These are phyloP conservation scores for Lampropteryx suffumata DNA, from an alignment of 2,888 invertebrate genomes.

Conservation along the genomic window DNA sequence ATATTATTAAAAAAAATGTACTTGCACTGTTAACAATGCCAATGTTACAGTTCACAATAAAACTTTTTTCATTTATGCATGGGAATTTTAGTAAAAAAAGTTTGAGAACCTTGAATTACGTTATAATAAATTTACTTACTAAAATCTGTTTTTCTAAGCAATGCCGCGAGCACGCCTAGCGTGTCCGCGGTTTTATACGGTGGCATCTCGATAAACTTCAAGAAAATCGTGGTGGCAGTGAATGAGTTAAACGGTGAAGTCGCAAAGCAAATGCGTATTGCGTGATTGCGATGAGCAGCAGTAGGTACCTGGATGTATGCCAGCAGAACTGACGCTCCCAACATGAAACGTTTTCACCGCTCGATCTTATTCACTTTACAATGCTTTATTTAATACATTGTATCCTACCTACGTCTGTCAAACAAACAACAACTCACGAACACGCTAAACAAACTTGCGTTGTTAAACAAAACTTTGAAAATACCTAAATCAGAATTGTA, in stretches of 20 bases:
- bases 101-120: no score
- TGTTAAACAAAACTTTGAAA: not conserved
- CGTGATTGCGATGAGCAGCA: slow-evolving; percentile 61
- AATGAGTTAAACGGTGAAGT: slow-evolving; percentile 40
- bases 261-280: slow-evolving; percentile 55
- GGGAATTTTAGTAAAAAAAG: no score
- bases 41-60: no score
- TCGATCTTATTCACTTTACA: slow-evolving; percentile 47
- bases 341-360: slow-evolving; percentile 56
- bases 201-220: no score
- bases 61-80: no score
- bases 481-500: slow-evolving; percentile 27
- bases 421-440: slow-evolving; percentile 38
- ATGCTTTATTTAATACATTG: slow-evolving; percentile 44
- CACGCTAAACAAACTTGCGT: slow-evolving; percentile 3
- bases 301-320: slow-evolving; percentile 57
- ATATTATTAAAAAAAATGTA: no score
- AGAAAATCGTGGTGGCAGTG: no score
- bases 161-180: no score
- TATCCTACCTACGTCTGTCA: slow-evolving; percentile 43
- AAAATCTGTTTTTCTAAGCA: no score
- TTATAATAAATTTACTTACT: no score
- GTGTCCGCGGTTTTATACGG: no score
- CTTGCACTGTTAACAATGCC: no score
- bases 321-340: slow-evolving; percentile 54